phyloP scores from a whole-genome alignment of 2,113 vertebrate species.

The Condylura cristata region DNA sequence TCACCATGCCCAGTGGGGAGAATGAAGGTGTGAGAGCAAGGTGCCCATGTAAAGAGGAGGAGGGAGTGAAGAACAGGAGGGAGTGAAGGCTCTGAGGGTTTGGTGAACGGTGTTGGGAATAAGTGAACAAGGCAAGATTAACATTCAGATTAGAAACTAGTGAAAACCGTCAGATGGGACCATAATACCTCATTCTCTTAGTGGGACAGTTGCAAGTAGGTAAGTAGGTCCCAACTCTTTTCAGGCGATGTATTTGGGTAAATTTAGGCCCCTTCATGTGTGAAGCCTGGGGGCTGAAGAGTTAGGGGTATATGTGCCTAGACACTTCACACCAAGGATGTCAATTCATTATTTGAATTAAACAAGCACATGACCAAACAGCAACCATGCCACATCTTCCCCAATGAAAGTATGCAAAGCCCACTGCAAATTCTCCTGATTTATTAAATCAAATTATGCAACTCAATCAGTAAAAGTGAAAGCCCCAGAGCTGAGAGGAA shows the following conservation, averaged over 20 bases:
- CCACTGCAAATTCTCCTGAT: constrained; percentile 81
- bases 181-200: background rate
- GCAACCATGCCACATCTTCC: constrained; percentile 75
- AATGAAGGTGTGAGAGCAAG: background rate
- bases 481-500: constrained; percentile 69
- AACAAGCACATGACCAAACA: constrained; percentile 70
- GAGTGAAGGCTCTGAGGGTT: background rate
- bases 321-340: constrained; percentile 75
- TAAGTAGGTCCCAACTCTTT: background rate
- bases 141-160: background rate
- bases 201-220: background rate
- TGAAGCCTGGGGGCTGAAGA: constrained; percentile 53
- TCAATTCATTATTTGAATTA: constrained; percentile 76
- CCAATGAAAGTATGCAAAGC: constrained; percentile 84
- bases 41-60: background rate
- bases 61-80: background rate
- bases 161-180: background rate
- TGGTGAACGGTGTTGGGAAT: fast-evolving
- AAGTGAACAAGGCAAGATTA: background rate
- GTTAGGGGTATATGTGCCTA: constrained; percentile 57
- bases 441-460: constrained; percentile 85
- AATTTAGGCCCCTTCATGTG: background rate
- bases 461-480: constrained; percentile 78
- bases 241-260: background rate
- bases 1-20: background rate